Base-by-base conservation (phyloP, 2,797 vertebrate species). In the Takifugu ocellatus region DNA sequence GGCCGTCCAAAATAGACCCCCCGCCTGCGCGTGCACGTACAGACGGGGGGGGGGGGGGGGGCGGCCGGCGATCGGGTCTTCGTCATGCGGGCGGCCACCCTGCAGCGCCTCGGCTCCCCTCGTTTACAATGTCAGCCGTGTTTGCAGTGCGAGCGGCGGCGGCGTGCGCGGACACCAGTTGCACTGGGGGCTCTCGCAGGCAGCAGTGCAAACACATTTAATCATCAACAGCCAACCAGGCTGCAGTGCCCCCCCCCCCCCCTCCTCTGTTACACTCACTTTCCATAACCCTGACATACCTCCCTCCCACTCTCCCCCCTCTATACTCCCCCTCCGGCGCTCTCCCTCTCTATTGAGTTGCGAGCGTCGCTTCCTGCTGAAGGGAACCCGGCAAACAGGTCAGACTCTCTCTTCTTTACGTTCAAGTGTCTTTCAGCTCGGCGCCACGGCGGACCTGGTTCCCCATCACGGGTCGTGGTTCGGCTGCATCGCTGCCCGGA, bases 1-100 rank as follows among this genome's bases (percentile, higher is more conserved):
- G 92, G 80, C 74, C 77, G 85, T 90, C 87, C 26, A 83, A 92
- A 93, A 93, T 93, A 93, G 90, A 75, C 68, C 46, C 74, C 58
- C 56, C 52, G 68, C 68, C 56, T 65, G 5, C 7, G 5, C 2
- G 5, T 31, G 29, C 29, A 31, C 5, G 29, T 31, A 31, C 29
- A 8, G 42, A 44, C 14, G 4, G 12, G 4, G 12, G 42, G 42
- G 42, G 6, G 3, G 4, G 12, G 4, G 12, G 42, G 42, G 42
- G 6, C 4, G 80, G 70, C 74, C 77, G 79, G 73, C 62, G 59
- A 73, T 71, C 56, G 62, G 66, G 24, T 72, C 63, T 76, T 57
- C 10, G 45, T 75, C 54, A 54, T 69, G 54, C 56, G 57, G 45
- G 53, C 5, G 5, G 72, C 74, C 76, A 74, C 81, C 78, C 68